phyloP scores from a whole-genome alignment of 2,797 vertebrate genomes.

The Coranthus polyacanthus region DNA sequence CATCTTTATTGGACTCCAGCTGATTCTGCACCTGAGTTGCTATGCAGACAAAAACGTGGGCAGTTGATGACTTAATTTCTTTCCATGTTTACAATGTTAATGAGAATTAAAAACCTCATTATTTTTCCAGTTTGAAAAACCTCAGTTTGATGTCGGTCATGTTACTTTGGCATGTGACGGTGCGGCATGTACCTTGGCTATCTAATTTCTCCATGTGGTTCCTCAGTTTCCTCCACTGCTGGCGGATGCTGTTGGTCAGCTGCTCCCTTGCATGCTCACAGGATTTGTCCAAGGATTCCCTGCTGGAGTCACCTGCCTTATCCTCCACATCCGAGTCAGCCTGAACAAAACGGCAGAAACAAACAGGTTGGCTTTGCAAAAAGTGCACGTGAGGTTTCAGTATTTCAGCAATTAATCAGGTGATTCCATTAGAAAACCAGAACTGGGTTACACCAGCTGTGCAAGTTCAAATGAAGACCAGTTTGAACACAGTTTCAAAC shows the following conservation, averaged over 20 bases:
- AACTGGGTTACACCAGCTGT: too few relatives aligned
- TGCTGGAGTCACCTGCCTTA: constrained; percentile 85
- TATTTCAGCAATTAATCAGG: too few relatives aligned
- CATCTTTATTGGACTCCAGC: constrained; percentile 83
- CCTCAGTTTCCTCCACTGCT: constrained; percentile 96
- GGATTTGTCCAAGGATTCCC: constrained; percentile 92
- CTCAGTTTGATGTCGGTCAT: too few relatives aligned
- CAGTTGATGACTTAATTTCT: not conserved
- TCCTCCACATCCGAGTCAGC: constrained; percentile 90
- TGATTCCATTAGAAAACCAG: too few relatives aligned
- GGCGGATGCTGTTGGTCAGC: constrained; percentile 96
- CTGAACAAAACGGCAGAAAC: constrained; percentile 70
- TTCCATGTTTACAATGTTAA: not conserved
- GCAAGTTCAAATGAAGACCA: too few relatives aligned
- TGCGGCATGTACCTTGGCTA: constrained; percentile 91
- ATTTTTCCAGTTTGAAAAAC: constrained; percentile 1
- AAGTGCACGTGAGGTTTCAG: not conserved
- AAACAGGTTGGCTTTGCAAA: not conserved
- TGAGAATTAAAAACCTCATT: not conserved
- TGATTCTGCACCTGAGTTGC: constrained; percentile 87
- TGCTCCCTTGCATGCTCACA: constrained; percentile 94
- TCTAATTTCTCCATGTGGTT: constrained; percentile 94
- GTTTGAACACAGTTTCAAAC: too few relatives aligned
- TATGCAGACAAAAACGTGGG: constrained; percentile 58
- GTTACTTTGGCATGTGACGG: too few relatives aligned